These are phyloP conservation scores for Dryoscopus gambensis DNA, from an alignment of 2,113 vertebrate species.

Conservation along the genomic window DNA sequence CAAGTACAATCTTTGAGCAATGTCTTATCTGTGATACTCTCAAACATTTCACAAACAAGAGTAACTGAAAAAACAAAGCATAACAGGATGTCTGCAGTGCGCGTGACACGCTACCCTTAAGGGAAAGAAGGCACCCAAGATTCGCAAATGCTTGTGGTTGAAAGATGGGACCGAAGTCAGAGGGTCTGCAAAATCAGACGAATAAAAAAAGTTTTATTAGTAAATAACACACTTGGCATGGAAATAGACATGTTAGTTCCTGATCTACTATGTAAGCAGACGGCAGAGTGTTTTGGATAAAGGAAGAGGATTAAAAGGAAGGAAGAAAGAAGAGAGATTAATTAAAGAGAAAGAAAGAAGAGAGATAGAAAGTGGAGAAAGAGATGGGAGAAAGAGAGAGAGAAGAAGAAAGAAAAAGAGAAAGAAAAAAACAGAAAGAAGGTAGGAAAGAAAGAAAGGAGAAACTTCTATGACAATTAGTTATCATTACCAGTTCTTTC, in stretches of 20 bases:
- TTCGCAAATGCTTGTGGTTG: background rate
- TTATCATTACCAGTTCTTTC: no score
- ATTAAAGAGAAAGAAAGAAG: no score
- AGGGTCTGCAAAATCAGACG: background rate
- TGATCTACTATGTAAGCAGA: background rate
- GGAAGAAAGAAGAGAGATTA: background rate
- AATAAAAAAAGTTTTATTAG: background rate
- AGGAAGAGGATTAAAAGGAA: background rate
- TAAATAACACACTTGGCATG: background rate
- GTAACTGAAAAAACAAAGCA: background rate
- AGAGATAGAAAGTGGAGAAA: background rate
- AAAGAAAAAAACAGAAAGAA: no score
- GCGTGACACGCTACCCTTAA: no score
- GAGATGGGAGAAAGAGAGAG: no score
- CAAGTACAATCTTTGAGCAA: background rate
- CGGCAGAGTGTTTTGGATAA: fast-evolving
- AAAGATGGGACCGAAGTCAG: background rate
- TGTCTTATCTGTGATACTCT: background rate
- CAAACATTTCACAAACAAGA: background rate
- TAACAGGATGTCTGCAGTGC: background rate
- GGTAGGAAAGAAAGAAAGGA: no score
- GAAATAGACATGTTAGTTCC: background rate
- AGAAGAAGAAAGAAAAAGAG: no score
- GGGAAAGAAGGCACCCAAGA: no score
- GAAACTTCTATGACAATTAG: background rate